Evolutionary conservation across 2,888 invertebrate genomes (phyloP), one percentile per base, ranked within the genome.

Genomic region (Ptychoptera contaminata): DNA sequence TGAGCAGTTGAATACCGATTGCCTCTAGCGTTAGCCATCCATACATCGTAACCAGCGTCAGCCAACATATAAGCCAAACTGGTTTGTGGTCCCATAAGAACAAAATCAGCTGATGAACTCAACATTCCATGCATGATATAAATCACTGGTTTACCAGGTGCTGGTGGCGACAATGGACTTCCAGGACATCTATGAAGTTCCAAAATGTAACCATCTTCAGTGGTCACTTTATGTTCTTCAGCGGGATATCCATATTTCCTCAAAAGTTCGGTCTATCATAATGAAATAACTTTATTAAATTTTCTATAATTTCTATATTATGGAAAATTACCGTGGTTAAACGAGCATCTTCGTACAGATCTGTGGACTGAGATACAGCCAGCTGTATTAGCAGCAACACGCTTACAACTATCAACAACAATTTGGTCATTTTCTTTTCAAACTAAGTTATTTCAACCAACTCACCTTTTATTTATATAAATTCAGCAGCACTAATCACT

Each of bases 161-260:
- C 60, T 1, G 68, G 68, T 1, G 53, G 55, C 37, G 65, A 62
- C n/a, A 67, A 67, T 4, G 68, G 67, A 1, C 70, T 71, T 23
- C 71, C 67, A 1, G 74, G 70, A 38, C 90, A 82, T 37, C 88
- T 72, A 57, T 88, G 84, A 55, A 87, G 52, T 47, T 73, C 70
- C 49, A 91, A 64, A n/a, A 84, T 73, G 56, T 85, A 90, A 2
- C 82, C 84, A 67, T 91, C 90, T 3, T 68, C 59, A 0, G 90
- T 91, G 4, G 62, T 64, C 1, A 80, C 72, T 2, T 58, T 58
- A 57, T 83, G 77, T 11, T 65, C 68, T 61, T 83, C 80, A 1
- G 72, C 58, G 0, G 72, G 71, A 57, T 82, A 83, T 1, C 74
- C 71, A 54, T 80, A 76, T 53, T 76, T 75, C 11, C 56, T 56